Base-by-base conservation (phyloP, 2,888 invertebrate genomes). In the Mesoligia furuncula region DNA sequence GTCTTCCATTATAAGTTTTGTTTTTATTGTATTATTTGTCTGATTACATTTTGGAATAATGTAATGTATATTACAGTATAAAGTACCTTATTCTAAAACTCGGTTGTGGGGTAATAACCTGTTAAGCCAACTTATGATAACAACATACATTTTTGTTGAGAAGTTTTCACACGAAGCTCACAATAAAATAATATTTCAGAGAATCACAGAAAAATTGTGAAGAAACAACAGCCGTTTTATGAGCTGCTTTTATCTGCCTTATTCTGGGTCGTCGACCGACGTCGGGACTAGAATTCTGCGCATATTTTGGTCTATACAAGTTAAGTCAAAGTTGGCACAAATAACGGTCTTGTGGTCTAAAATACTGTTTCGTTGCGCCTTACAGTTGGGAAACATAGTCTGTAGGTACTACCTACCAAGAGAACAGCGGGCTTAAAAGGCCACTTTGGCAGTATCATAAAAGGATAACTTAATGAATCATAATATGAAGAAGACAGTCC, bases 311-410 rank as follows among this genome's bases (percentile, higher is more conserved):
- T 73, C 9, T 61, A 11, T 31, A 39, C 57, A 77, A 80, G 42
- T 80, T 59, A 75, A 75, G 57, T 36, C 45, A 27, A 76, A 24
- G 48, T 75, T 27, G 81, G 61, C 74, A 81, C 51, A 15, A 78
- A 54, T 54, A 73, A 54, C 36, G 81, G 54, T 11, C 36, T 27
- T 9, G 36, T 73, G 61, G 20, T 73, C 27, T 13, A 73, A 73
- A 72, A 73, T 62, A 39, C 1, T 51, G 17, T 45, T 57, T 24
- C 1, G 6, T 62, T 61, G 20, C 0, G n/a, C 1, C 24, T 39
- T n/a, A 15, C 2, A 24, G 5, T 57, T 48, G 24, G 6, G n/a
- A 17, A 42, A 42, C 3, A 13, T 9, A 36, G 4, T 24, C 8
- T 20, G 31, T 42, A 42, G 42, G 42, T 61, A 17, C 11, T 27